Evolutionary conservation across 2,888 invertebrate species (phyloP), one percentile per base, ranked within the genome.

Genomic region (Thelaira solivaga): DNA sequence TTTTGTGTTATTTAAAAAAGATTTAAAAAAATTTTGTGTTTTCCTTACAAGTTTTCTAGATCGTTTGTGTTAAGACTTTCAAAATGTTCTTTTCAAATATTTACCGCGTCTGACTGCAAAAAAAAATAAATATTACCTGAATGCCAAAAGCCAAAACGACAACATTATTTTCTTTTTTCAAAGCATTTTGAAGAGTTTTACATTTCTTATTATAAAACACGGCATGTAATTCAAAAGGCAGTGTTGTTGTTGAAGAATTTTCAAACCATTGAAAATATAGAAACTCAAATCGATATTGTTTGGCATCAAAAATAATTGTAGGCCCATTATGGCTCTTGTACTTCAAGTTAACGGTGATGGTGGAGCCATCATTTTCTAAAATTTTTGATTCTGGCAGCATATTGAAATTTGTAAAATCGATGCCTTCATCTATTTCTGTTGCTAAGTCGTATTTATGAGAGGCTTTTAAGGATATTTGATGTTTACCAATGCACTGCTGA

Each of bases 201-300:
- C 20, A 7, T 65, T 49, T 43, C 6, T 13, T 41, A 34, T 65
- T 34, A 13, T 41, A 73, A 36, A 73, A 73, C 7, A 65, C 22
- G 0, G 41, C 45, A 59, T 73, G 73, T 5, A 65, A 24, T 51
- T 73, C 73, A 0, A 11, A 24, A 2, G 41, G 39, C n/a, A 65
- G 31, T 18, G 0, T 1, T 39, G 8, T 8, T 0, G 29, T 2
- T n/a, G n/a, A n/a, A 1, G 36, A 22, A 7, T 34, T 29, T 26
- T 34, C 10, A 8, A 22, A 29, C 73, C 65, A 65, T 24, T 73
- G 57, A 4, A 73, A 59, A 49, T 65, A 49, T 3, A 57, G 39
- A 24, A 24, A 20, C 4, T 59, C 22, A 11, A 65, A 65, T 31
- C 73, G 73, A 43, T 24, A 73, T 13, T 49, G 18, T 24, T 34